Evolutionary conservation across 2,888 invertebrate genomes (phyloP).

Genomic region (Athalia rosae): DNA sequence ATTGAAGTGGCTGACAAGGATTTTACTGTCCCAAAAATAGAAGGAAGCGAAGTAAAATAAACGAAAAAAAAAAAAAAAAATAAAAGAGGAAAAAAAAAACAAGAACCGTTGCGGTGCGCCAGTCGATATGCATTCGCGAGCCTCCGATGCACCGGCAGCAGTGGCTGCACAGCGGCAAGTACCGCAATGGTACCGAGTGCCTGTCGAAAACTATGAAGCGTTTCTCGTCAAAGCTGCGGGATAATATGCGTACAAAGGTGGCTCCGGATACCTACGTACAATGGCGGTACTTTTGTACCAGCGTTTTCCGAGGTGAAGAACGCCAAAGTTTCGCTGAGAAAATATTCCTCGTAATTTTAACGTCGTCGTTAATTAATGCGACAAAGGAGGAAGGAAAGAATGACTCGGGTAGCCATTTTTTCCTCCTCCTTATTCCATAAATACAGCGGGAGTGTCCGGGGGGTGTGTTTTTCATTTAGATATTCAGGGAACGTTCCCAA

Average conservation of each 20-base stretch:
- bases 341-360: background rate
- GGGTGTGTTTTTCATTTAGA: background rate
- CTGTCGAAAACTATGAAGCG: slow-evolving; percentile 16
- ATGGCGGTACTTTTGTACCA: background rate
- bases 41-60: no score
- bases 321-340: background rate
- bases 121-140: slow-evolving; percentile 23
- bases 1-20: slow-evolving; percentile 30
- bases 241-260: background rate
- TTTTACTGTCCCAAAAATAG: slow-evolving; percentile 14
- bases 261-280: background rate
- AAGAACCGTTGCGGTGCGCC: background rate
- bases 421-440: background rate
- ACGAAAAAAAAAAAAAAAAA: background rate
- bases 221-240: background rate
- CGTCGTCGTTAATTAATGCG: background rate
- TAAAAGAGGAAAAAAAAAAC: background rate
- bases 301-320: background rate
- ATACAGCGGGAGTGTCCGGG: background rate
- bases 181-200: slow-evolving; percentile 32
- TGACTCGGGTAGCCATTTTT: no score
- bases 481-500: slow-evolving; percentile 31
- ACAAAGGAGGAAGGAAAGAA: background rate
- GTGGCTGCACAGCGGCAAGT: slow-evolving; percentile 8
- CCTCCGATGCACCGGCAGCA: background rate